phyloP scores from a whole-genome alignment of 2,888 invertebrate species.

The Lithosia quadra region DNA sequence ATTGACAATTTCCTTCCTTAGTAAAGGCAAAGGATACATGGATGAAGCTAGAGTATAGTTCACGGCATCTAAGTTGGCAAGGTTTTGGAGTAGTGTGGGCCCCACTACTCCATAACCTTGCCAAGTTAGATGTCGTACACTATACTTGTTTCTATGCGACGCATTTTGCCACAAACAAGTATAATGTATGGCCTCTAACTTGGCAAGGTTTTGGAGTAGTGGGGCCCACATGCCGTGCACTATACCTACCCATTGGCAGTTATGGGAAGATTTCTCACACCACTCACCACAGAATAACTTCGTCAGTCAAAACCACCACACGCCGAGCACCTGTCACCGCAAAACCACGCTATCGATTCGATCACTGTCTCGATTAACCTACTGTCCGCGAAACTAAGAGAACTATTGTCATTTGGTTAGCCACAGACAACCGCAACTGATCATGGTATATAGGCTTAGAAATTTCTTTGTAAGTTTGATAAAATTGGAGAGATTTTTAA shows the following conservation, averaged over 20 bases:
- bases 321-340: background rate
- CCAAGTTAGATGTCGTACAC: too few relatives aligned
- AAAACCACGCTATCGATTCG: background rate
- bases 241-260: background rate
- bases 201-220: too few relatives aligned
- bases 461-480: background rate
- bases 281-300: background rate
- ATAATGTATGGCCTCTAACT: too few relatives aligned
- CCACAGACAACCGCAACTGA: slow-evolving; percentile 35
- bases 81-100: too few relatives aligned
- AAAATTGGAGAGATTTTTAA: background rate
- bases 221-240: too few relatives aligned
- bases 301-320: background rate
- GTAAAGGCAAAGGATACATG: too few relatives aligned
- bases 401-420: slow-evolving; percentile 28
- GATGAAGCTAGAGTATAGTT: too few relatives aligned
- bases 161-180: too few relatives aligned
- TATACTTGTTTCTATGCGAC: too few relatives aligned
- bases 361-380: slow-evolving; percentile 40
- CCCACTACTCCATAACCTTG: too few relatives aligned
- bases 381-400: slow-evolving; percentile 38
- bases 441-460: slow-evolving; percentile 25
- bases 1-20: too few relatives aligned
- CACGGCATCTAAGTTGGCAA: too few relatives aligned
- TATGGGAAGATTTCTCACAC: background rate